Evolutionary conservation across 1,140 invertebrate genomes (phyloP).

Genomic region (Druon quercuslanigerum): DNA sequence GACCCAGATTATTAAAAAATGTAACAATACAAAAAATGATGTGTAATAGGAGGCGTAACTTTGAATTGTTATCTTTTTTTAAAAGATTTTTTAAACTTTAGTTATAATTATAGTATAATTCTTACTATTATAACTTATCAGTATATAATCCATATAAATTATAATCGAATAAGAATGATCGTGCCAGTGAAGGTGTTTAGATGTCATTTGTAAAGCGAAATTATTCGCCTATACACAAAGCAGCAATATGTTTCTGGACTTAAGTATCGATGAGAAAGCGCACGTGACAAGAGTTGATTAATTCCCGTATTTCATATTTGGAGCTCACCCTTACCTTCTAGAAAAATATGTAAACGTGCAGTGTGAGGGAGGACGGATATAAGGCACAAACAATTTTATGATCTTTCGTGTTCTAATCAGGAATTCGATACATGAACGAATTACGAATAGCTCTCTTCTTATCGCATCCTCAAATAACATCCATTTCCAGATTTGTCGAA

Average conservation of each 20-base stretch:
- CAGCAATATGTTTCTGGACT: not conserved
- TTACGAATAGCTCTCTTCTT: not conserved
- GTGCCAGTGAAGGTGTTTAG: too few species aligned
- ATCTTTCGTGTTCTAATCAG: conserved; percentile 23
- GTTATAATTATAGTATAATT: too few species aligned
- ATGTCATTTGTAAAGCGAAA: too few species aligned
- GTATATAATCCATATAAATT: too few species aligned
- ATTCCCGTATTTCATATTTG: not conserved
- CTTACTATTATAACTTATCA: too few species aligned
- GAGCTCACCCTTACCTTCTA: not conserved
- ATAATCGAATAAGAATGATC: too few species aligned
- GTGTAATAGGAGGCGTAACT: too few species aligned
- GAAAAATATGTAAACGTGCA: conserved; percentile 16
- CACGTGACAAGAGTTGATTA: not conserved
- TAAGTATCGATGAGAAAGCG: conserved; percentile 1
- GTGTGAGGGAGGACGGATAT: not conserved
- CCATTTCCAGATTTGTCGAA: not conserved
- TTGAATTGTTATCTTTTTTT: too few species aligned
- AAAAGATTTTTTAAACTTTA: too few species aligned
- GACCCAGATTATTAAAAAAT: too few species aligned
- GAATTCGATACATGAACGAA: conserved; percentile 15
- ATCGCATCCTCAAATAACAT: conserved; percentile 8
- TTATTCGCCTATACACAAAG: too few species aligned
- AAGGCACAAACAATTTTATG: not conserved
- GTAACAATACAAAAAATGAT: too few species aligned